These are phyloP conservation scores for Euwallacea similis DNA, from an alignment of 1,140 invertebrate species.

Conservation along the genomic window DNA sequence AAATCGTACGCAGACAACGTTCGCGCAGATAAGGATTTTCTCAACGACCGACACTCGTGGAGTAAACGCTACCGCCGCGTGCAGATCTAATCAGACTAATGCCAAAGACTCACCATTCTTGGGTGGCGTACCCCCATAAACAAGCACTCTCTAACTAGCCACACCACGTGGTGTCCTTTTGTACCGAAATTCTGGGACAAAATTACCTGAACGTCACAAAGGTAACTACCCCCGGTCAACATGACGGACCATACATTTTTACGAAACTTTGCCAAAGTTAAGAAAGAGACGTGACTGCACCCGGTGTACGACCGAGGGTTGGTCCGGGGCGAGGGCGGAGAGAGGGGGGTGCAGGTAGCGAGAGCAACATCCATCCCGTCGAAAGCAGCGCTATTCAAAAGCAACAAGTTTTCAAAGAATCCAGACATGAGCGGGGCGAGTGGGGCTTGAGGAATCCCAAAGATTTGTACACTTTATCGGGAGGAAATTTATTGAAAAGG, in stretches of 20 bases:
- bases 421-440: not conserved
- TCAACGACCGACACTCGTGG: too few relatives aligned
- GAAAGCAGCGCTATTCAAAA: constrained; percentile 1
- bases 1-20: constrained; percentile 16
- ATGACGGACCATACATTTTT: constrained; percentile 17
- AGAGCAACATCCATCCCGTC: constrained; percentile 23
- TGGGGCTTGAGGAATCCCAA: not conserved
- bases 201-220: constrained; percentile 17
- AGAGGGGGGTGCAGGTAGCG: constrained; percentile 24
- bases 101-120: constrained; percentile 15
- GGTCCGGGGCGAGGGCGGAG: constrained; percentile 11
- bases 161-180: not conserved
- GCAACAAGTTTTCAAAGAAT: constrained; percentile 15
- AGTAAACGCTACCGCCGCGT: too few relatives aligned
- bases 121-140: too few relatives aligned
- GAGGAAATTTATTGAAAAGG: constrained; percentile 5
- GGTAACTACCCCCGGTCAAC: constrained; percentile 28
- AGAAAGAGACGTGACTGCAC: constrained; percentile 27
- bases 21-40: constrained; percentile 28
- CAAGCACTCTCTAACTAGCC: too few relatives aligned
- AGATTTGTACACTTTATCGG: not conserved
- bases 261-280: constrained; percentile 29
- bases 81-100: too few relatives aligned
- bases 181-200: not conserved
- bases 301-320: constrained; percentile 22